These are phyloP conservation scores for Nanger granti DNA, from an alignment of 2,113 vertebrate species.

Conservation along the genomic window DNA sequence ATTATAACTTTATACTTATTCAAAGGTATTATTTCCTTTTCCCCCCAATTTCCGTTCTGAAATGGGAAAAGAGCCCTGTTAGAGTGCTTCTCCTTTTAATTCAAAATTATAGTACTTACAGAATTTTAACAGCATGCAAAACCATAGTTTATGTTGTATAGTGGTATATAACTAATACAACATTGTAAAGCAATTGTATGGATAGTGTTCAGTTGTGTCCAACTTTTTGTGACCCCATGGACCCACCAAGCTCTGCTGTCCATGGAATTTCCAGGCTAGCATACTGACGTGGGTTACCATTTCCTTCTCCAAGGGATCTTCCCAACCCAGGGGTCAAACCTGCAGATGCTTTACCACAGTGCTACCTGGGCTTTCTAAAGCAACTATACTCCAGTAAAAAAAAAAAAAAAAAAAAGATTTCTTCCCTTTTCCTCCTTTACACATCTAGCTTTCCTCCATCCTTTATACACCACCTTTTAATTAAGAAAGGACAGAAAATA, in stretches of 20 bases:
- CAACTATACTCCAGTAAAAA: not conserved
- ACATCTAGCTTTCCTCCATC: not conserved
- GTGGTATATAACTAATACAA: not conserved
- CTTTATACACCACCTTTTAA: not conserved
- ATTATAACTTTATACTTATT: not conserved
- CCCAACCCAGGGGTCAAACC: not conserved
- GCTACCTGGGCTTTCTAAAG: not conserved
- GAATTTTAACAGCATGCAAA: not conserved
- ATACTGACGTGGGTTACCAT: not conserved
- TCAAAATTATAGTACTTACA: not conserved
- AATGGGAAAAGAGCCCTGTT: not conserved
- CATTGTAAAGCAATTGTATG: not conserved
- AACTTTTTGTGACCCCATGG: not conserved
- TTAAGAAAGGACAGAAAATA: not conserved
- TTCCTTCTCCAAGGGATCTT: not conserved
- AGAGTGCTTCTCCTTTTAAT: not conserved
- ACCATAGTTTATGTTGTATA: not conserved
- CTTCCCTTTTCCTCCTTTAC: not conserved
- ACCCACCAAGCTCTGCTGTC: not conserved
- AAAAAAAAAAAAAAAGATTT: not conserved
- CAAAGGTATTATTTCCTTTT: not conserved
- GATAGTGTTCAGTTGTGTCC: not conserved
- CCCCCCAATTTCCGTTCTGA: fast-evolving
- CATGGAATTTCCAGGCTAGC: not conserved
- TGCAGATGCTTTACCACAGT: not conserved